Evolutionary conservation across 2,888 invertebrate species (phyloP), one percentile per base, ranked within the genome.

Genomic region (Dryobotodes eremita): DNA sequence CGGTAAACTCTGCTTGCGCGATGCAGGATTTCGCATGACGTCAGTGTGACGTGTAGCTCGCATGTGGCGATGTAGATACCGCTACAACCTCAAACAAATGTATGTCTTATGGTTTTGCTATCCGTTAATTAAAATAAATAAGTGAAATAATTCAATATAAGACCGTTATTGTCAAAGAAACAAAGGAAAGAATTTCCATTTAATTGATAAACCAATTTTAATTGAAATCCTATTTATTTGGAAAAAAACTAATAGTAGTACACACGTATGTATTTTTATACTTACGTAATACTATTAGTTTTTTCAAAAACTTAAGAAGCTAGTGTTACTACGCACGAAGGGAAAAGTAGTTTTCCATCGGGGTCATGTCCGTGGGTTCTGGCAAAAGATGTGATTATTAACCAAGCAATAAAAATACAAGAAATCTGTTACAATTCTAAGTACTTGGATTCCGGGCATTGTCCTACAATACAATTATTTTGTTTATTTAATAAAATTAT

Each of bases 381-480:
- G 17, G 10, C 5, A 42, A 46, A 46, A 65, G 23, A n/a, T 26
- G 6, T 66, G 17, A 46, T 17, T 46, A 42, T 42, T 46, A 26
- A 48, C 17, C 10, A 62, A 57, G n/a, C 20, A 42, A 26, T 23
- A 15, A 5, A 15, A 23, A 26, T 8, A 26, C 15, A 71, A 48
- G 2, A 15, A 66, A 69, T 69, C 10, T 7, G 10, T 31, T 71
- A 23, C 1, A 23, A 11, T 69, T 31, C 3, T 11, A n/a, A 57
- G 59, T 59, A 71, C 7, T 13, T 31, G 7, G 10, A n/a, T 78
- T 46, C 20, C 10, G n/a, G 15, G 53, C 79, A 66, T 48, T 66
- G 68, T 23, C 55, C 48, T 79, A n/a, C 6, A 13, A 48, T 20
- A 53, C 11, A 61, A 36, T n/a, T 36, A 46, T 23, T 23, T 10